These are phyloP conservation scores for Callitettix versicolor DNA, from an alignment of 1,140 invertebrate species.

Conservation along the genomic window DNA sequence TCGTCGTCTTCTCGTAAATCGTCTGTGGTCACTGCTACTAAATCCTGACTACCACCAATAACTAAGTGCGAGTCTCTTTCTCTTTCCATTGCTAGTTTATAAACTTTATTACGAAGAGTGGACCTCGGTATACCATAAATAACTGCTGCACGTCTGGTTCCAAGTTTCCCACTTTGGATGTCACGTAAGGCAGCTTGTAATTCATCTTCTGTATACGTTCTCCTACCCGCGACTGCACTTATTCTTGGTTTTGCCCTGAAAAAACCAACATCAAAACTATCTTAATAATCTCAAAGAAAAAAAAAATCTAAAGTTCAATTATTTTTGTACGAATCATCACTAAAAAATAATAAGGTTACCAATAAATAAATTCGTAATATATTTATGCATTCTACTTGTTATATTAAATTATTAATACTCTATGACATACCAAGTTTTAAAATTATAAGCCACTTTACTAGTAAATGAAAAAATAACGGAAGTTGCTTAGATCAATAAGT, in stretches of 20 bases:
- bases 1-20: slow-evolving; percentile 31
- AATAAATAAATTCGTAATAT: slow-evolving; percentile 23
- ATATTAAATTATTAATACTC: no score
- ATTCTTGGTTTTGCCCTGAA: slow-evolving; percentile 50
- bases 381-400: no score
- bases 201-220: slow-evolving; percentile 85
- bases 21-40: slow-evolving; percentile 5
- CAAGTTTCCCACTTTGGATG: slow-evolving; percentile 84
- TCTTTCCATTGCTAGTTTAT: slow-evolving; percentile 67
- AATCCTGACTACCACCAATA: slow-evolving; percentile 21
- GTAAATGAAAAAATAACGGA: no score
- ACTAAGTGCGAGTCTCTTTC: slow-evolving; percentile 47
- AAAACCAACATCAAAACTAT: slow-evolving; percentile 19
- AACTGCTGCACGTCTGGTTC: slow-evolving; percentile 81
- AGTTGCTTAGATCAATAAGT: no score
- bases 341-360: slow-evolving; percentile 20
- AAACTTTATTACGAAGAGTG: slow-evolving; percentile 88
- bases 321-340: slow-evolving; percentile 11
- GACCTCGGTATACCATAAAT: slow-evolving; percentile 92
- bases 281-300: slow-evolving; percentile 29
- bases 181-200: slow-evolving; percentile 80
- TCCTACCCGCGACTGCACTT: slow-evolving; percentile 45
- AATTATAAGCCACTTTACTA: no score
- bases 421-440: no score
- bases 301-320: slow-evolving; percentile 9